Percentiles rank a stretch among this genome's conserved stretches.
phyloP scores from a whole-genome alignment of 2,888 invertebrate genomes.

The Liodrosophila aerea region DNA sequence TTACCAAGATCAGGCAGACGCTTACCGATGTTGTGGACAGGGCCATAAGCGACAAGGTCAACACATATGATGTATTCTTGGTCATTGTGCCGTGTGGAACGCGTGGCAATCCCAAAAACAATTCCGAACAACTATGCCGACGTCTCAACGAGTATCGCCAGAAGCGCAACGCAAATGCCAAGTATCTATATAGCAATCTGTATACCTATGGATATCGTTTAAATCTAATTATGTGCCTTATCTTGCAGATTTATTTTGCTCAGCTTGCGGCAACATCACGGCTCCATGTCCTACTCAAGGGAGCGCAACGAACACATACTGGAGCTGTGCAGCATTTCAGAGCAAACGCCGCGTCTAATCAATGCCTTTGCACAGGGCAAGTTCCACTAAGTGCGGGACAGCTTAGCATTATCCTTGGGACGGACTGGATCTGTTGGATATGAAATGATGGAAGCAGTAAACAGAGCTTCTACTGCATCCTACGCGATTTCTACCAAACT shows the following conservation, averaged over 20 bases:
- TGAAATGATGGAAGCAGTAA: too few relatives aligned
- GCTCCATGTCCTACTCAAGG: conserved; percentile 74
- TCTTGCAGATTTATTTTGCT: conserved; percentile 74
- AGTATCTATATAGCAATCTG: conserved; percentile 56
- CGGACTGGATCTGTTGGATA: too few relatives aligned
- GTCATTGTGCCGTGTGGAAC: conserved; percentile 79
- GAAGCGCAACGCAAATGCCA: conserved; percentile 72
- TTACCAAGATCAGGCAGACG: conserved; percentile 62
- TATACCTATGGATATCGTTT: too few relatives aligned
- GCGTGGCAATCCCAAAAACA: conserved; percentile 74
- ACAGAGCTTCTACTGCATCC: too few relatives aligned
- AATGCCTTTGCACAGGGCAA: conserved; percentile 82
- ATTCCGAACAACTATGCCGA: conserved; percentile 57
- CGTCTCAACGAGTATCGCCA: conserved; percentile 74
- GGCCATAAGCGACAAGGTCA: conserved; percentile 51
- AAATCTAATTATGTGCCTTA: not conserved
- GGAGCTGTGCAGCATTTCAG: conserved; percentile 84
- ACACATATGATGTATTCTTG: conserved; percentile 79
- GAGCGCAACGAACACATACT: conserved; percentile 79
- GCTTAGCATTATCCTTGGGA: not conserved
- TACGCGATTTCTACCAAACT: too few relatives aligned
- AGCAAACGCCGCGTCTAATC: conserved; percentile 83
- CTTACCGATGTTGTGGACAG: conserved; percentile 65
- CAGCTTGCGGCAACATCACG: conserved; percentile 69
- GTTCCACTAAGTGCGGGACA: conserved; percentile 45